These are phyloP conservation scores for Schizopygopsis malacanthus DNA, from an alignment of 2,797 vertebrate genomes.

Conservation along the genomic window DNA sequence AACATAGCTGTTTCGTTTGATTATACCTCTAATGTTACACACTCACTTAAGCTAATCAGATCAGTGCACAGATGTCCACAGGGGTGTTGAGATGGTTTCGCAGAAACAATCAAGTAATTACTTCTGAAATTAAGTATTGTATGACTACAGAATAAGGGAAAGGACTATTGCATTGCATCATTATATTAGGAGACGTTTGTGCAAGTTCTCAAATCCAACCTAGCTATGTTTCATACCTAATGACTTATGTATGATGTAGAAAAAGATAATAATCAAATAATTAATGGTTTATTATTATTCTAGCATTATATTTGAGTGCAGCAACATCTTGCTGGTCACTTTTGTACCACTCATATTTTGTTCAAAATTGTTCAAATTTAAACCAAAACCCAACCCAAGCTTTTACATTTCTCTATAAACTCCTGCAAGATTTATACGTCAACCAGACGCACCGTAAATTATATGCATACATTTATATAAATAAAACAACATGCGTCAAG, in stretches of 20 bases:
- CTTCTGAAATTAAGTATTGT: neutral
- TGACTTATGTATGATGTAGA: neutral
- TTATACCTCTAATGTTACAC: slow-evolving; percentile 23
- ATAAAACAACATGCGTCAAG: slow-evolving; percentile 52
- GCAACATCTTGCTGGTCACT: neutral
- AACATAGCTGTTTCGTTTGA: slow-evolving; percentile 12
- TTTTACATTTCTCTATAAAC: slow-evolving; percentile 27
- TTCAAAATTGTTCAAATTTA: neutral
- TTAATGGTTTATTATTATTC: neutral
- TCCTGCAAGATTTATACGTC: slow-evolving; percentile 24
- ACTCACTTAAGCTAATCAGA: slow-evolving; percentile 29
- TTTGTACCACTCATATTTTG: neutral
- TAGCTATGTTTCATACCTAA: neutral
- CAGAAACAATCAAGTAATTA: slow-evolving; percentile 30
- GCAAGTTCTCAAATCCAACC: neutral
- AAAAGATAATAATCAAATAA: neutral
- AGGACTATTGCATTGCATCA: neutral
- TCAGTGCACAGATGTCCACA: slow-evolving; percentile 13
- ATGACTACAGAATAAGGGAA: slow-evolving; percentile 5
- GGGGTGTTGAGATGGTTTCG: neutral
- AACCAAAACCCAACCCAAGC: slow-evolving; percentile 7
- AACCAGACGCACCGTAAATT: slow-evolving; percentile 40
- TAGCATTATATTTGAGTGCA: neutral
- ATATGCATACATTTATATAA: slow-evolving; percentile 48
- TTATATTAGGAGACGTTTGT: neutral